A percentile compares a stretch with the other conserved stretches of the same genome.
These are phyloP conservation scores for Nanorana parkeri DNA, from an alignment of 2,113 vertebrate genomes.

Conservation along the genomic window DNA sequence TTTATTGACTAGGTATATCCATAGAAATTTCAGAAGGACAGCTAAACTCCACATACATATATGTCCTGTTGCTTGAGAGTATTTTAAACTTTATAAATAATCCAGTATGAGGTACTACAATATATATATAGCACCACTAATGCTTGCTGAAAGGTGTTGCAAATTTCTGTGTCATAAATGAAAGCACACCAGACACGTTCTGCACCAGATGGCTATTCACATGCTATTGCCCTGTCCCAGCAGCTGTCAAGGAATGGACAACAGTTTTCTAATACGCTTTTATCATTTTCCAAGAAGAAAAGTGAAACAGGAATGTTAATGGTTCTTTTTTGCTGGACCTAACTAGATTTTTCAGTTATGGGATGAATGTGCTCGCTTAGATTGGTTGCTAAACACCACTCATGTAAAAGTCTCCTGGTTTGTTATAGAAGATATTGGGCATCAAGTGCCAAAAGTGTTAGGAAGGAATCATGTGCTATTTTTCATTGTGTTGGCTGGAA, in stretches of 20 bases:
- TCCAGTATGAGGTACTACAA: too few relatives aligned
- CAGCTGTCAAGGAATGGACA: slow-evolving; percentile 5
- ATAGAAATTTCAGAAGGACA: too few relatives aligned
- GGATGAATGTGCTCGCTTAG: neutral
- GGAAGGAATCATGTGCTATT: too few relatives aligned
- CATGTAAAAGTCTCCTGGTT: neutral
- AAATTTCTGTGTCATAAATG: neutral
- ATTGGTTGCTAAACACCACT: neutral
- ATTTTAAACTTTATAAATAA: neutral
- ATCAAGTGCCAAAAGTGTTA: too few relatives aligned
- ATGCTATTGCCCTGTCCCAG: neutral
- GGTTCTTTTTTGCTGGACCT: neutral
- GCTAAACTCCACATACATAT: neutral
- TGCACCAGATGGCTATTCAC: neutral
- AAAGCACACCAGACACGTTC: neutral
- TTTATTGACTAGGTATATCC: too few relatives aligned
- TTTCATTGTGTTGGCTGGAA: too few relatives aligned
- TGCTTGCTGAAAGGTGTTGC: neutral
- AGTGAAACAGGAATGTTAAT: neutral
- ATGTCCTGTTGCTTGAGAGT: neutral
- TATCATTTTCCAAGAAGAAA: neutral
- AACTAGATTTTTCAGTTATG: neutral
- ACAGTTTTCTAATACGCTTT: neutral
- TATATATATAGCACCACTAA: neutral
- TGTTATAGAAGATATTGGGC: too few relatives aligned